Evolutionary conservation across 2,888 invertebrate genomes (phyloP).

Genomic region (Pristionchus mayeri): DNA sequence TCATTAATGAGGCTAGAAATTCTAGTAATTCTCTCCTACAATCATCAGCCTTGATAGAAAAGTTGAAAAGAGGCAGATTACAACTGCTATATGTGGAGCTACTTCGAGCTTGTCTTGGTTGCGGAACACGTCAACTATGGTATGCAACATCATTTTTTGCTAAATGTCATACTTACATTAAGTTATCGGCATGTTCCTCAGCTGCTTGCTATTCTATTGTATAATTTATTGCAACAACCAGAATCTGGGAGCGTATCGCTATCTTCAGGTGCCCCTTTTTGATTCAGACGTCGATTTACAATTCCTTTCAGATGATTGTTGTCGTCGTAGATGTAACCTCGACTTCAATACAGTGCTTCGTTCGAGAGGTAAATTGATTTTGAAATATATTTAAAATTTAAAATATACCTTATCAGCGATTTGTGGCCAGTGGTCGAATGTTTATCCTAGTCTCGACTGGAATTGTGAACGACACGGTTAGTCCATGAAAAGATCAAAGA

Average conservation of each 20-base stretch:
- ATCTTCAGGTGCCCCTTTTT: neutral
- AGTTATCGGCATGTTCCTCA: neutral
- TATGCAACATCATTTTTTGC: too few species aligned
- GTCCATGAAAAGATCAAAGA: too few species aligned
- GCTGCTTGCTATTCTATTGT: neutral
- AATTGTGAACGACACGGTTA: neutral
- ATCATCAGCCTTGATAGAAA: too few species aligned
- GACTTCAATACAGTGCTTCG: neutral
- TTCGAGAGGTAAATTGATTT: neutral
- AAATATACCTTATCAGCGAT: neutral
- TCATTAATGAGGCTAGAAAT: too few species aligned
- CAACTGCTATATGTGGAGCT: too few species aligned
- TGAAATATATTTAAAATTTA: neutral
- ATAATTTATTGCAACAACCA: neutral
- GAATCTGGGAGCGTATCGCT: neutral
- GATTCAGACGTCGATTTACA: neutral
- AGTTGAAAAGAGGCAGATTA: too few species aligned
- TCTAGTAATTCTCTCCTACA: too few species aligned
- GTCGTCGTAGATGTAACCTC: neutral
- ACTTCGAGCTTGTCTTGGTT: too few species aligned
- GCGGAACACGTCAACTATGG: too few species aligned
- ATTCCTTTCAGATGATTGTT: neutral
- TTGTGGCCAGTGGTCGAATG: neutral
- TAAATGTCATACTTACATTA: neutral
- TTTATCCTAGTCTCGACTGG: neutral